phyloP scores from a whole-genome alignment of 1,140 invertebrate species.

The Aphis craccivora region DNA sequence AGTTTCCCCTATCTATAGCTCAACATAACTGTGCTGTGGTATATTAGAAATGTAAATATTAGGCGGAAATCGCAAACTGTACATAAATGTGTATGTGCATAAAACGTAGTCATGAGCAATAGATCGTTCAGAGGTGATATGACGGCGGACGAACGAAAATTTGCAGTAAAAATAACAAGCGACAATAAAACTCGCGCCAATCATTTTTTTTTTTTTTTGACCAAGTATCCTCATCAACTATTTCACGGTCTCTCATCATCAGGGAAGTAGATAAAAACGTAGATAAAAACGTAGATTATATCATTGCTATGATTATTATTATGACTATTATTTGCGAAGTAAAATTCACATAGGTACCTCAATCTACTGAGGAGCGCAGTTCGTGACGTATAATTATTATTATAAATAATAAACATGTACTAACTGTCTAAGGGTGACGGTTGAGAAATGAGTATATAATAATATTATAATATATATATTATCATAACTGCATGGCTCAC shows the following conservation, averaged over 20 bases:
- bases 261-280: constrained; percentile 8
- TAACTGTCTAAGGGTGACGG: neutral
- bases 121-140: neutral
- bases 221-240: neutral
- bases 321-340: neutral
- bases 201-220: neutral
- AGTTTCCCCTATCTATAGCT: neutral
- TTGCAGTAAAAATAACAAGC: neutral
- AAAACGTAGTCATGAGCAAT: neutral
- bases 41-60: neutral
- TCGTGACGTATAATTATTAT: neutral
- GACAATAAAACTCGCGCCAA: neutral
- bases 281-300: constrained; percentile 37
- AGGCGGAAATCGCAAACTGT: neutral
- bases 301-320: neutral
- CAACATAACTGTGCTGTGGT: neutral
- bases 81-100: neutral
- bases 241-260: neutral
- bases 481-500: neutral
- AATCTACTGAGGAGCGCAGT: neutral
- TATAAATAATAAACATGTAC: neutral
- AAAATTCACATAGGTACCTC: neutral
- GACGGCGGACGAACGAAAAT: neutral
- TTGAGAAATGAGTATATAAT: neutral
- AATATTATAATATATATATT: neutral